These are phyloP conservation scores for Bothrops alternatus DNA, from an alignment of 2,797 vertebrate genomes.

Conservation along the genomic window DNA sequence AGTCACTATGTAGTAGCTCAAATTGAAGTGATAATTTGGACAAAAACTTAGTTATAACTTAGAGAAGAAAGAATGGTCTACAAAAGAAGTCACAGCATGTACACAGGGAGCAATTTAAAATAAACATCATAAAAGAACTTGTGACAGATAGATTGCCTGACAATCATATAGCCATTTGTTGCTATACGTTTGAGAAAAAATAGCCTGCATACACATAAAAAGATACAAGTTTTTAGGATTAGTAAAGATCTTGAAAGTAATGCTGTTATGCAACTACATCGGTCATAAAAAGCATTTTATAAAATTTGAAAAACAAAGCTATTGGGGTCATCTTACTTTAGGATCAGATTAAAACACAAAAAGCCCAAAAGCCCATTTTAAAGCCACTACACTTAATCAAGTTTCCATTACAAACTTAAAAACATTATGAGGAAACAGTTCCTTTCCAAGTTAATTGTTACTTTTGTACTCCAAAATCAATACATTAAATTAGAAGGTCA, in stretches of 20 bases:
- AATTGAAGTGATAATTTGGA: background rate
- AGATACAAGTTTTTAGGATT: background rate
- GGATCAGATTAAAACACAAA: background rate
- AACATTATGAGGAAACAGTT: background rate
- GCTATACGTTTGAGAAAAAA: background rate
- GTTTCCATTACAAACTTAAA: conserved; percentile 1
- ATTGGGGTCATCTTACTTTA: background rate
- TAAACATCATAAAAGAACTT: background rate
- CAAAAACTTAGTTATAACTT: background rate
- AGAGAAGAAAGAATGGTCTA: background rate
- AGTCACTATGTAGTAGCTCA: background rate
- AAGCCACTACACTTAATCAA: background rate
- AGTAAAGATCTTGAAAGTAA: background rate
- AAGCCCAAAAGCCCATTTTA: background rate
- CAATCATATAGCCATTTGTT: no score
- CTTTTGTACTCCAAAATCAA: background rate
- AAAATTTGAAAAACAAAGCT: background rate
- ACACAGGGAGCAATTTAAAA: background rate
- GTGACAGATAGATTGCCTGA: background rate
- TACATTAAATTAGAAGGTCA: background rate
- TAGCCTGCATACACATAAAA: background rate
- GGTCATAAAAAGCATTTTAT: background rate
- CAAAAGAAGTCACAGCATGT: background rate
- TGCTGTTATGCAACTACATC: background rate
- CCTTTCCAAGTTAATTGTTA: conserved; percentile 26